Conservation (phyloP, 1,140 invertebrate genomes). For the Melipona quadrifasciata region DNA sequence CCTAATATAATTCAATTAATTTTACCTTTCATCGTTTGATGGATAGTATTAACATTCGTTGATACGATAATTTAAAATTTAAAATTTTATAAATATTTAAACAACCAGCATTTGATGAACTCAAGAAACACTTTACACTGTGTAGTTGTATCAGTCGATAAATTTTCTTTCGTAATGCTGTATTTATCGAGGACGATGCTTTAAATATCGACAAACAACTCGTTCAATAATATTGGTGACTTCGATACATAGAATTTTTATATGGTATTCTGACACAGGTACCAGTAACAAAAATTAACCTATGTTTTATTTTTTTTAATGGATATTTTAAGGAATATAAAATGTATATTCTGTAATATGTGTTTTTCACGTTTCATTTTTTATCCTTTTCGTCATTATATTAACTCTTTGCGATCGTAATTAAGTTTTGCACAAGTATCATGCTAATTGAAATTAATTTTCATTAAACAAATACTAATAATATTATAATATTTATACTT, state of each 20-base stretch:
- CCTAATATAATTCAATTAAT: neutral
- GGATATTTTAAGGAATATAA: neutral
- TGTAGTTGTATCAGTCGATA: neutral
- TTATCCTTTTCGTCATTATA: too few relatives aligned
- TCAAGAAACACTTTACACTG: neutral
- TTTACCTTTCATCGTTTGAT: neutral
- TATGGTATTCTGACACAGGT: neutral
- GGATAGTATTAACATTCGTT: neutral
- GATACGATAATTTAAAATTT: neutral
- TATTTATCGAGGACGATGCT: neutral
- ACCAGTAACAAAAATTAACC: neutral
- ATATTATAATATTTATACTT: too few relatives aligned
- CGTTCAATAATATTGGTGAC: constrained; percentile 10
- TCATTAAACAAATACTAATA: too few relatives aligned
- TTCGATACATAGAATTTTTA: constrained; percentile 18
- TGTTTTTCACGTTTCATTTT: too few relatives aligned
- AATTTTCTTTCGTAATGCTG: neutral
- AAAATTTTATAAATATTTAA: neutral
- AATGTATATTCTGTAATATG: too few relatives aligned
- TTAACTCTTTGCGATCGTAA: neutral
- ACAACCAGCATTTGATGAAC: neutral
- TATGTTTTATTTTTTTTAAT: too few relatives aligned
- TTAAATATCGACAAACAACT: constrained; percentile 5
- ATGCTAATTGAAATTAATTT: too few relatives aligned
- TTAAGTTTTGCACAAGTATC: too few relatives aligned